Conservation (phyloP, 2,113 vertebrate genomes). For the Probosciger aterrimus region DNA sequence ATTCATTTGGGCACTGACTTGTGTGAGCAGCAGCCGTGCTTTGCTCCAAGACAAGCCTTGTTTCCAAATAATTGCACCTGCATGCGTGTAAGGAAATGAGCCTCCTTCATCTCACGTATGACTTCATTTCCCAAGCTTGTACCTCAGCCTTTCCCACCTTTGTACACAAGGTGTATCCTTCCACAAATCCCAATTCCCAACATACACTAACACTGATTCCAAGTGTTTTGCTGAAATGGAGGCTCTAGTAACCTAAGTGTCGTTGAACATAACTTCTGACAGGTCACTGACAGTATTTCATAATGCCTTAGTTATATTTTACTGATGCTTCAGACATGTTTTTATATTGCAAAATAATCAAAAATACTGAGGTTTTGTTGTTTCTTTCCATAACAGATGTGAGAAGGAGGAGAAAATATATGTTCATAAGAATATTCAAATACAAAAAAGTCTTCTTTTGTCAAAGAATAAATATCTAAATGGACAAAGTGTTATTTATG, state of each 20-base stretch:
- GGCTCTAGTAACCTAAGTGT: neutral
- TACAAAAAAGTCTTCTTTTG: neutral
- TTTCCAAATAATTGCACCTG: neutral
- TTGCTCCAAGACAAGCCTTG: neutral
- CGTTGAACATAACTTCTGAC: neutral
- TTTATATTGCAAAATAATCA: neutral
- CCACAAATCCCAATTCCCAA: neutral
- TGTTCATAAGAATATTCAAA: neutral
- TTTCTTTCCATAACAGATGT: neutral
- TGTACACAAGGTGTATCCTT: neutral
- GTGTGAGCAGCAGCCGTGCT: neutral
- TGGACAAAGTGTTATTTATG: neutral
- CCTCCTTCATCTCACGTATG: fast-evolving
- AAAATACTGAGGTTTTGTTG: neutral
- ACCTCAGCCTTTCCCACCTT: neutral
- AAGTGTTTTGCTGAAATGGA: neutral
- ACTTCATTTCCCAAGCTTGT: neutral
- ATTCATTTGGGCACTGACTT: neutral
- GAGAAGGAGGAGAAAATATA: neutral
- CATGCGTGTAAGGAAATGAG: fast-evolving
- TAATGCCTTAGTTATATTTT: neutral
- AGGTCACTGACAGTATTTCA: neutral
- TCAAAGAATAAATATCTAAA: neutral
- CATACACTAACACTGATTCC: neutral
- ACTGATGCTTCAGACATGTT: neutral